Conservation (phyloP, 2,888 invertebrate species). For the Drosophila histrio region DNA sequence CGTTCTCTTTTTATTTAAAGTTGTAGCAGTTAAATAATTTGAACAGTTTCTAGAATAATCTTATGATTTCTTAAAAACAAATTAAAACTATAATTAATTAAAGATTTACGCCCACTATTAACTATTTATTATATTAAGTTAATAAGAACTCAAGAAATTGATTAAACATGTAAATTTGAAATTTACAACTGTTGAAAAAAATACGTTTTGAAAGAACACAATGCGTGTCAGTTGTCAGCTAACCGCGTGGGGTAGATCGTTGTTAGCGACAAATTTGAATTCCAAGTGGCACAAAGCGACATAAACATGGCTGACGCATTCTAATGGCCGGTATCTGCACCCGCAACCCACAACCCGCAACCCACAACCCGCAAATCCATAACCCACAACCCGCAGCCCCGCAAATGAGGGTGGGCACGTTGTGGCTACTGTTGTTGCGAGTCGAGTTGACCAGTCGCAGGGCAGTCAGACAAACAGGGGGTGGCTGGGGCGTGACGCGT, state of each 20-base stretch:
- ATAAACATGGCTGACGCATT: constrained; percentile 70
- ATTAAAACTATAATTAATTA: neutral
- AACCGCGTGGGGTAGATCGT: constrained; percentile 20
- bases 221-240: neutral
- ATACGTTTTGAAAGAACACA: neutral
- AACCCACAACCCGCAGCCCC: neutral
- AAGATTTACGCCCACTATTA: neutral
- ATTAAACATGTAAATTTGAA: neutral
- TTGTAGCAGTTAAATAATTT: too few relatives aligned
- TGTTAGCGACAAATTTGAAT: constrained; percentile 43
- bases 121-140: neutral
- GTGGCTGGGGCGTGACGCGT: constrained; percentile 38
- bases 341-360: neutral
- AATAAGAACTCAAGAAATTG: neutral
- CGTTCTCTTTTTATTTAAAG: too few relatives aligned
- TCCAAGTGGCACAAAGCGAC: constrained; percentile 39
- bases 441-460: constrained; percentile 50
- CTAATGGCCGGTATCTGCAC: constrained; percentile 59
- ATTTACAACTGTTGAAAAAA: neutral
- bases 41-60: neutral
- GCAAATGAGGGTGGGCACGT: constrained; percentile 50
- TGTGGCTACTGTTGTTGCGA: constrained; percentile 41
- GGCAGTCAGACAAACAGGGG: constrained; percentile 13
- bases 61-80: neutral
- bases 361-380: constrained; percentile 17